Conservation (phyloP, 2,888 invertebrate species). For the Clostera curtula region DNA sequence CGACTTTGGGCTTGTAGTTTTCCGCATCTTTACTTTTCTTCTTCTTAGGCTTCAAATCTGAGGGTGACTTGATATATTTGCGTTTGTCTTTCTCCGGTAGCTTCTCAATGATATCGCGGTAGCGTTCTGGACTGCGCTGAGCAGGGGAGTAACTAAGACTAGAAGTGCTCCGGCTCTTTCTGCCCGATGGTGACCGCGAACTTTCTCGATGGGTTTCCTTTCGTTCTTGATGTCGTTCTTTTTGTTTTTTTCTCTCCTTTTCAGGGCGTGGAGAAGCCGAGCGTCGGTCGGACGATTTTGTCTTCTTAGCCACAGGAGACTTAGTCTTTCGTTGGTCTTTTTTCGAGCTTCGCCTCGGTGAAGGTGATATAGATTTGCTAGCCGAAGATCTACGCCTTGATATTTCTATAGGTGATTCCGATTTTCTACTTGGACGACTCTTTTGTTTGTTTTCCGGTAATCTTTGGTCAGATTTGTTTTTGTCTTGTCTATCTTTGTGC, state of each 20-base stretch:
- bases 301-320: slow-evolving; percentile 33
- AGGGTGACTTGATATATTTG: slow-evolving; percentile 63
- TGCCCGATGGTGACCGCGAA: slow-evolving; percentile 37
- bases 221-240: slow-evolving; percentile 27
- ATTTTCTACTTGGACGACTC: slow-evolving; percentile 31
- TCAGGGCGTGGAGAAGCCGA: slow-evolving; percentile 24
- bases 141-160: slow-evolving; percentile 82
- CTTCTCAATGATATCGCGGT: slow-evolving; percentile 77
- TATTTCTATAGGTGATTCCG: slow-evolving; percentile 34
- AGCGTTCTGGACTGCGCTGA: slow-evolving; percentile 79
- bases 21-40: slow-evolving; percentile 35
- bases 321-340: slow-evolving; percentile 37
- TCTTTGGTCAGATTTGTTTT: slow-evolving; percentile 33
- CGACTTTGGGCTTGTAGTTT: slow-evolving; percentile 52
- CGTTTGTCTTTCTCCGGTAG: slow-evolving; percentile 72
- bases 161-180: slow-evolving; percentile 67
- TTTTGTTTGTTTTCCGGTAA: slow-evolving; percentile 31
- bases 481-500: slow-evolving; percentile 34
- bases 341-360: slow-evolving; percentile 32
- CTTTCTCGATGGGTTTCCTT: slow-evolving; percentile 30
- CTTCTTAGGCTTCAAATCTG: slow-evolving; percentile 48
- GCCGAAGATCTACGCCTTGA: slow-evolving; percentile 18
- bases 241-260: slow-evolving; percentile 22
- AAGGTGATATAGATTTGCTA: slow-evolving; percentile 44
- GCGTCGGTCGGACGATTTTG: slow-evolving; percentile 32